A percentile compares a stretch with the other conserved stretches of the same genome.
Evolutionary conservation across 2,113 vertebrate species (phyloP).

Genomic region (Pipra filicauda): DNA sequence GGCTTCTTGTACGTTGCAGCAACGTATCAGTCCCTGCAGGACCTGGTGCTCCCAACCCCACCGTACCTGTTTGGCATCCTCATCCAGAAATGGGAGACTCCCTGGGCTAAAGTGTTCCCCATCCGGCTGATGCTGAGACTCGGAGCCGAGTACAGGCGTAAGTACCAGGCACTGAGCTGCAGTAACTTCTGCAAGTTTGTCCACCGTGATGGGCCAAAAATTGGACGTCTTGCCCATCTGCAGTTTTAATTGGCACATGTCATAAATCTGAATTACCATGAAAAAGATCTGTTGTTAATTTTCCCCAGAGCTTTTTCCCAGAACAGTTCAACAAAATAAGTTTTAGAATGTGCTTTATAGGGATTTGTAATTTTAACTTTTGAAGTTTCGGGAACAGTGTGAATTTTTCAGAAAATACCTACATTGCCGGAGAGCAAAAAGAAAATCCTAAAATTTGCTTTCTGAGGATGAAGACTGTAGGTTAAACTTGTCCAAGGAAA

Average conservation of each 20-base stretch:
- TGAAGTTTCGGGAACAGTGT: not conserved
- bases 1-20: conserved; percentile 94
- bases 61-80: conserved; percentile 96
- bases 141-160: conserved; percentile 96
- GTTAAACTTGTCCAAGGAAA: not conserved
- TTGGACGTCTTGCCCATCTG: not conserved
- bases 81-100: conserved; percentile 99
- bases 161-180: conserved; percentile 61
- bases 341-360: not conserved
- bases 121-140: conserved; percentile 95
- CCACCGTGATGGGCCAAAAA: not conserved
- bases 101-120: conserved; percentile 98
- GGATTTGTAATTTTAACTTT: not conserved
- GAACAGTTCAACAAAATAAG: not conserved
- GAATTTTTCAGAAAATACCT: not conserved
- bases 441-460: not conserved
- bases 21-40: conserved; percentile 94
- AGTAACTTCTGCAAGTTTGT: not conserved
- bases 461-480: not conserved
- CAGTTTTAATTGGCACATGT: not conserved
- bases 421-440: not conserved
- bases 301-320: not conserved
- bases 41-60: conserved; percentile 92
- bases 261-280: not conserved
- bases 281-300: not conserved